phyloP scores from a whole-genome alignment of 2,797 vertebrate genomes.

The Tragopan temminckii region DNA sequence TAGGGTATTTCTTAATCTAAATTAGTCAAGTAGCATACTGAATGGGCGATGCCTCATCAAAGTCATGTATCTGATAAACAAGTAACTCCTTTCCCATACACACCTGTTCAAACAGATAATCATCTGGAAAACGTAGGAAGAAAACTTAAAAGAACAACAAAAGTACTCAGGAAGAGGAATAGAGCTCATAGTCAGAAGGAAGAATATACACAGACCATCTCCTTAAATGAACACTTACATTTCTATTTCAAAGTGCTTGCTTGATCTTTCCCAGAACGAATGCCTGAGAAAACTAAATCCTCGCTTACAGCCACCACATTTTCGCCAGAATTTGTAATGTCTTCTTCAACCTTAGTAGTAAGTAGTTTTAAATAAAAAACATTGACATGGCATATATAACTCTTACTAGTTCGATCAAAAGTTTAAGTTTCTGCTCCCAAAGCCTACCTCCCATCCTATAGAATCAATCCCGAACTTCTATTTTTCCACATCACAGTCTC shows the following conservation, averaged over 20 bases:
- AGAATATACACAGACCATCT: not conserved
- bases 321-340: slow-evolving; percentile 18
- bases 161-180: not conserved
- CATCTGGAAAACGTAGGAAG: not conserved
- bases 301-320: not conserved
- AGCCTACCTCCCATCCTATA: not conserved
- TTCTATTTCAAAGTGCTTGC: not conserved
- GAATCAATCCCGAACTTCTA: not conserved
- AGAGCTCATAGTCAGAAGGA: not conserved
- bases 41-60: not conserved
- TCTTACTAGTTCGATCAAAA: not conserved
- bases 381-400: not conserved
- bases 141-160: not conserved
- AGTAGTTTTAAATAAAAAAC: slow-evolving; percentile 37
- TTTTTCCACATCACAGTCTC: not conserved
- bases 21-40: not conserved
- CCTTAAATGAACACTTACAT: not conserved
- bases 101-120: not conserved
- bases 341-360: not conserved
- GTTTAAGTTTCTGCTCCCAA: not conserved
- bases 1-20: not conserved
- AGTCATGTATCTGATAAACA: not conserved
- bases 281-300: not conserved
- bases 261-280: not conserved
- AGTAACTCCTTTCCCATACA: not conserved